Conservation (phyloP, 2,113 vertebrate species). For the Dipodomys stephensi region DNA sequence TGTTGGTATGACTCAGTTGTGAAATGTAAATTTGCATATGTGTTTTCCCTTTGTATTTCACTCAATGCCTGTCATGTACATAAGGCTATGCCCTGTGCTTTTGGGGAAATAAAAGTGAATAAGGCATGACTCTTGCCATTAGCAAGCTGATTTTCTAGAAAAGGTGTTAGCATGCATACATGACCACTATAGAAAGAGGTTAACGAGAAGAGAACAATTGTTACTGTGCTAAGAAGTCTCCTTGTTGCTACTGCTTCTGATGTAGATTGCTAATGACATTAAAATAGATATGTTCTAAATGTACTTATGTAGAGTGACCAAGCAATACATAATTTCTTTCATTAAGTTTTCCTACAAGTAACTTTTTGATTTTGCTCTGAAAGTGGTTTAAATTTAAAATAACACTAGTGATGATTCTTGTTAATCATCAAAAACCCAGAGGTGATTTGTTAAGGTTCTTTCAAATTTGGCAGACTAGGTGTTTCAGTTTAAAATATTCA, state of each 20-base stretch:
- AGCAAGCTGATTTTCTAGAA: not conserved
- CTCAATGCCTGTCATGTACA: conserved; percentile 10
- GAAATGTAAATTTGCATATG: not conserved
- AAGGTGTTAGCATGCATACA: not conserved
- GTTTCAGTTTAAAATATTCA: not conserved
- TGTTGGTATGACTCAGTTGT: not conserved
- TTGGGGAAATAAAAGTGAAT: conserved; percentile 10
- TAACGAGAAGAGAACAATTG: not conserved
- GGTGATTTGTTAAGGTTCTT: not conserved
- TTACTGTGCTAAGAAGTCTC: not conserved
- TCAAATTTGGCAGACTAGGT: not conserved
- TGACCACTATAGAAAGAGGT: not conserved
- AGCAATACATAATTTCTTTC: not conserved
- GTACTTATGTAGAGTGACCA: not conserved
- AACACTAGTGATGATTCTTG: not conserved
- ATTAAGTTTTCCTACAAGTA: not conserved
- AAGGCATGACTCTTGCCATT: not conserved
- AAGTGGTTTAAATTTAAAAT: conserved; percentile 48
- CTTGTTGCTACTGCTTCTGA: not conserved
- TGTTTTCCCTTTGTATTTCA: conserved; percentile 29
- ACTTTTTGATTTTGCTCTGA: not conserved
- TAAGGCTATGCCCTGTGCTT: not conserved
- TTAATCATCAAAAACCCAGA: not conserved
- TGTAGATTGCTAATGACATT: not conserved
- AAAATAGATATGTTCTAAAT: not conserved